A percentile compares a stretch with the other conserved stretches of the same genome.
phyloP scores from a whole-genome alignment of 2,888 invertebrate genomes.

The Noctua fimbriata region DNA sequence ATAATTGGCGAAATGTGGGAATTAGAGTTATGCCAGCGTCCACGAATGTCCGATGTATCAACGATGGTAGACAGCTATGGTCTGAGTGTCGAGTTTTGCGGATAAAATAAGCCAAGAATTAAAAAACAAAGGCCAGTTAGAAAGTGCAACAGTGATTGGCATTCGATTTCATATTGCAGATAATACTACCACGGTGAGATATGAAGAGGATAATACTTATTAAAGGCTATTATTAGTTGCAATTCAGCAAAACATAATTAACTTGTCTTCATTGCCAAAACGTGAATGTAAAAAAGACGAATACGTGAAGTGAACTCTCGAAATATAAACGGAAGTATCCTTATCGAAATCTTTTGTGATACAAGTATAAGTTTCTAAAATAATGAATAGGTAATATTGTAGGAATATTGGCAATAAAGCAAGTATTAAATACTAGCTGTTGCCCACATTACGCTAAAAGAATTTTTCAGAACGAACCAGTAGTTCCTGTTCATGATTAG shows the following conservation, averaged over 20 bases:
- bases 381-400: constrained; percentile 20
- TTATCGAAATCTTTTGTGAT: constrained; percentile 37
- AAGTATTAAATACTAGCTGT: too few relatives aligned
- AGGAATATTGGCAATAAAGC: too few relatives aligned
- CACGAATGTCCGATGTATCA: not conserved
- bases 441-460: too few relatives aligned
- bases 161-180: constrained; percentile 38
- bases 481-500: too few relatives aligned
- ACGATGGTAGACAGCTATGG: not conserved
- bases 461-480: too few relatives aligned
- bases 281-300: constrained; percentile 54
- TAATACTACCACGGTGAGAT: constrained; percentile 44
- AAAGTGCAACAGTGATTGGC: constrained; percentile 55
- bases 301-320: constrained; percentile 29
- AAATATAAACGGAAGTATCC: constrained; percentile 30
- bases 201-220: constrained; percentile 35
- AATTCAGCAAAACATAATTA: constrained; percentile 46
- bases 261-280: constrained; percentile 43
- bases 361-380: constrained; percentile 4
- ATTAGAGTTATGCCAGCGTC: not conserved
- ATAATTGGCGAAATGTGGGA: not conserved
- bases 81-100: not conserved
- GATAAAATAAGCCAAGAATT: constrained; percentile 10
- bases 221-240: constrained; percentile 32
- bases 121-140: constrained; percentile 31